These are phyloP conservation scores for Cistogaster globosa DNA, from an alignment of 2,888 invertebrate species.

Conservation along the genomic window DNA sequence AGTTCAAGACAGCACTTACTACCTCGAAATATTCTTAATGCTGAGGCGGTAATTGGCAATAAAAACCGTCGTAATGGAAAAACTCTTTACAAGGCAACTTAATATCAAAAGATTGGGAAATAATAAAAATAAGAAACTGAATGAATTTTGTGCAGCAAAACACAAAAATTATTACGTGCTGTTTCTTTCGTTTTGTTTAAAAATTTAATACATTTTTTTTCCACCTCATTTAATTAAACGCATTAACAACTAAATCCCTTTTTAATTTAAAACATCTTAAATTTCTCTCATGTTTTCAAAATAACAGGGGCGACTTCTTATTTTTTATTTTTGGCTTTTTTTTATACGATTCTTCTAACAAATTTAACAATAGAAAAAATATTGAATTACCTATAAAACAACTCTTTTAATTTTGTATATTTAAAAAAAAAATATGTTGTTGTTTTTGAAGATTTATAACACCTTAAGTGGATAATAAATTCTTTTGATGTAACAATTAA, in stretches of 20 bases:
- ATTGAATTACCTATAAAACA: slow-evolving; percentile 52
- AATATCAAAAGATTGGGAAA: too few relatives aligned
- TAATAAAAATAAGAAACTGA: too few relatives aligned
- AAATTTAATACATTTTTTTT: slow-evolving; percentile 25
- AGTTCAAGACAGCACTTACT: too few relatives aligned
- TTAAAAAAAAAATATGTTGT: slow-evolving; percentile 37
- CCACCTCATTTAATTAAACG: slow-evolving; percentile 57
- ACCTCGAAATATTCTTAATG: too few relatives aligned
- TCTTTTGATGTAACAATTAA: slow-evolving; percentile 36
- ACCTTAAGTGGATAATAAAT: slow-evolving; percentile 47
- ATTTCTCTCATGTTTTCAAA: slow-evolving; percentile 12
- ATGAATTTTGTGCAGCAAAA: too few relatives aligned
- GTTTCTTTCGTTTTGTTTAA: too few relatives aligned
- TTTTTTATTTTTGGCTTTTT: neutral
- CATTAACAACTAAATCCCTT: slow-evolving; percentile 39
- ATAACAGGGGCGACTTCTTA: slow-evolving; percentile 15
- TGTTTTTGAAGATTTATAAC: slow-evolving; percentile 42
- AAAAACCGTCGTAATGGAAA: too few relatives aligned
- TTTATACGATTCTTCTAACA: neutral
- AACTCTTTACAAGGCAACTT: too few relatives aligned
- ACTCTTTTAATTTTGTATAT: slow-evolving; percentile 25
- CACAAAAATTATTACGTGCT: too few relatives aligned
- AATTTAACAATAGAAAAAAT: slow-evolving; percentile 21
- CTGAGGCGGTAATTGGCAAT: too few relatives aligned
- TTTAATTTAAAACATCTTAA: slow-evolving; percentile 26